phyloP scores from a whole-genome alignment of 2,113 vertebrate genomes.

The Phyllostomus hastatus region DNA sequence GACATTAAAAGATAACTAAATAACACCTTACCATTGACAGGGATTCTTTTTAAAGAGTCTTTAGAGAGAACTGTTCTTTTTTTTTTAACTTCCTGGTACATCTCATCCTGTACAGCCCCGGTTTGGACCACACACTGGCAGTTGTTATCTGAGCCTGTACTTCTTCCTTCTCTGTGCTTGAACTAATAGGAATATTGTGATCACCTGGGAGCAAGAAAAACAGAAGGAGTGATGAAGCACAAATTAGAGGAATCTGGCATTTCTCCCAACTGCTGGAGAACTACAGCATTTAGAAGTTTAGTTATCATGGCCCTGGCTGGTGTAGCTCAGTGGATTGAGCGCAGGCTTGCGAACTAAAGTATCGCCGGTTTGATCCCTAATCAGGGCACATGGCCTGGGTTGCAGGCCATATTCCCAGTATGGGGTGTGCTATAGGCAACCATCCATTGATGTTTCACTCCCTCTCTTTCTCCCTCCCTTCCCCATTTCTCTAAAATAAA shows the following conservation, averaged over 20 bases:
- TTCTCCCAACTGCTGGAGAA: background rate
- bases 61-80: background rate
- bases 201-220: background rate
- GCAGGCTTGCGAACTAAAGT: too few species aligned
- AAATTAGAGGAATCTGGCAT: background rate
- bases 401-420: too few species aligned
- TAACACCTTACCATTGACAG: background rate
- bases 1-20: background rate
- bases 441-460: too few species aligned
- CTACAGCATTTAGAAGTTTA: background rate
- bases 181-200: slow-evolving; percentile 1
- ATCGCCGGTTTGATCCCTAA: too few species aligned
- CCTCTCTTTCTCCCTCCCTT: too few species aligned
- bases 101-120: background rate
- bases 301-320: background rate
- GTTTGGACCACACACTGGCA: background rate
- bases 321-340: too few species aligned
- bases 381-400: too few species aligned
- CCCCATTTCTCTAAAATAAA: too few species aligned
- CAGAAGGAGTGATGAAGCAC: background rate
- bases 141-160: background rate
- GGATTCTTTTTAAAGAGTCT: background rate
- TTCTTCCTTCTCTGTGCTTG: background rate
- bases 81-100: background rate
- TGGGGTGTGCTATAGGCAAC: too few species aligned